phyloP scores from a whole-genome alignment of 64 coral and sea anemone genomes.

The Stichodactyla mertensii region DNA sequence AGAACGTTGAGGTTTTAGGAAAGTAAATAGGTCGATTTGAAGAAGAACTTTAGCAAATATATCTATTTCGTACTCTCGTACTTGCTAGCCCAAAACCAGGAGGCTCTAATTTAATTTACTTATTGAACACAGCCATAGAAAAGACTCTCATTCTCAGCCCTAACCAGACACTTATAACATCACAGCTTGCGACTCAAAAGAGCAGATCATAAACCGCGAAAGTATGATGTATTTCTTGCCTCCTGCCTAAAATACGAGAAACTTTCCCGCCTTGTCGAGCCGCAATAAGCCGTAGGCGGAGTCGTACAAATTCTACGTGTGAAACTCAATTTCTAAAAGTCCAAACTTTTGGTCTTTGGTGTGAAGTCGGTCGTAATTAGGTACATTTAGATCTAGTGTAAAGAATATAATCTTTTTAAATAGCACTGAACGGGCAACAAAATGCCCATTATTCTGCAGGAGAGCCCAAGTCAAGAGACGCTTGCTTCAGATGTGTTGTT shows the following conservation, averaged over 20 bases:
- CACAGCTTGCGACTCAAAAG: constrained; percentile 20
- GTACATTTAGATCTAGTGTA: constrained; percentile 30
- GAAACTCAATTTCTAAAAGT: constrained; percentile 80
- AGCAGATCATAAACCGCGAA: constrained; percentile 69
- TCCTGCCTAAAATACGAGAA: constrained; percentile 76
- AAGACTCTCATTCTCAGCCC: neutral
- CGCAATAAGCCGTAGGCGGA: constrained; percentile 95
- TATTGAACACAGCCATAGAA: neutral
- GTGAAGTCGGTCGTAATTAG: constrained; percentile 89
- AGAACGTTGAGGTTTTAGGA: constrained; percentile 30
- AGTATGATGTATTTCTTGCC: constrained; percentile 56
- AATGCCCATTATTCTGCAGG: neutral
- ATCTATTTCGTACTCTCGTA: constrained; percentile 38
- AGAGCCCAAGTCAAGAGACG: constrained; percentile 11
- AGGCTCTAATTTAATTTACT: constrained; percentile 7
- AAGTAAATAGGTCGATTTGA: constrained; percentile 65
- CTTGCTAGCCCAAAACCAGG: constrained; percentile 7
- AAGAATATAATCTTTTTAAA: constrained; percentile 23
- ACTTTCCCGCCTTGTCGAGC: constrained; percentile 87
- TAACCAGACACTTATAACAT: neutral
- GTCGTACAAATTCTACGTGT: constrained; percentile 76
- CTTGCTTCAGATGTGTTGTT: constrained; percentile 8
- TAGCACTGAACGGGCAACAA: neutral
- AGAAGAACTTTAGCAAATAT: constrained; percentile 96
- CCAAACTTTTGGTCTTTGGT: constrained; percentile 63